Evolutionary conservation across 92 coral and sea anemone genomes (phyloP).

Genomic region (Epizoanthus rinbou): DNA sequence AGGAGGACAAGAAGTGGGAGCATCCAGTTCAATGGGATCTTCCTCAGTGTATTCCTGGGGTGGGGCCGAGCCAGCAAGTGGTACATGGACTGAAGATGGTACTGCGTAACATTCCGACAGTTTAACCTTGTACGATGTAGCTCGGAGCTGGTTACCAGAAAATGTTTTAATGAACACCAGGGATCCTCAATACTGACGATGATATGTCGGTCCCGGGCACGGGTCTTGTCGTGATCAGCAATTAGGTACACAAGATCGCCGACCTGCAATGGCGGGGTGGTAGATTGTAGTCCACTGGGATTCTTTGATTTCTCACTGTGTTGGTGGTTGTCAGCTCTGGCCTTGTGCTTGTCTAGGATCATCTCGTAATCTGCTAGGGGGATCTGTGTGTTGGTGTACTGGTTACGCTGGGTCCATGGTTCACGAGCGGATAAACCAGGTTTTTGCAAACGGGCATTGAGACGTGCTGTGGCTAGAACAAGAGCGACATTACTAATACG

Average conservation of each 20-base stretch:
- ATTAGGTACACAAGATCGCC: conserved; percentile 53
- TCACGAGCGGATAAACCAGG: conserved; percentile 42
- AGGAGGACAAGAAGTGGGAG: too few species aligned
- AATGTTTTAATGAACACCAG: too few species aligned
- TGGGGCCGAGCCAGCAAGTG: too few species aligned
- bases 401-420: conserved; percentile 57
- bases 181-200: conserved; percentile 12
- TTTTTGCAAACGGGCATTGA: conserved; percentile 1
- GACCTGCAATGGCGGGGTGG: conserved; percentile 29
- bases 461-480: conserved; percentile 1
- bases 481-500: conserved; percentile 22
- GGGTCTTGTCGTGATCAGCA: conserved; percentile 28
- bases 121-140: too few species aligned
- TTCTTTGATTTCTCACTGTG: too few species aligned
- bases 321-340: conserved; percentile 32
- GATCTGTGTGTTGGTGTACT: conserved; percentile 43
- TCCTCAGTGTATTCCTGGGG: too few species aligned
- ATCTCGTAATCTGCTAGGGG: conserved; percentile 39
- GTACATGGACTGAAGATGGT: too few species aligned
- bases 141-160: too few species aligned
- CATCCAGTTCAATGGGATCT: too few species aligned
- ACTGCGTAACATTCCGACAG: too few species aligned
- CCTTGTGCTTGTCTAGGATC: conserved; percentile 40
- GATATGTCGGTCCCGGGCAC: conserved; percentile 25
- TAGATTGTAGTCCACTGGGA: too few species aligned